These are phyloP conservation scores for Formica selysi DNA, from an alignment of 1,140 invertebrate species.

Conservation along the genomic window DNA sequence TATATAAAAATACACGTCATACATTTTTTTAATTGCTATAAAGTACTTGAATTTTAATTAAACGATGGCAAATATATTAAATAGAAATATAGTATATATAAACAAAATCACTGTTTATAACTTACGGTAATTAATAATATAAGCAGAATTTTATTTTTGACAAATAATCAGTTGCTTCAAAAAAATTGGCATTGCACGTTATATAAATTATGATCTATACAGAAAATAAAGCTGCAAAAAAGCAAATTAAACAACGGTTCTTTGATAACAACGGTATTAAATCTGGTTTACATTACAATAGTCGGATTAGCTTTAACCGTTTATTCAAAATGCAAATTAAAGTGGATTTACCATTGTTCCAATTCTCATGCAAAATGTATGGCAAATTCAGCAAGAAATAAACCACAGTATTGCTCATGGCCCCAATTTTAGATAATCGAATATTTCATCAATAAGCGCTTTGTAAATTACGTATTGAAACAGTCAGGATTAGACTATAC, in stretches of 20 bases:
- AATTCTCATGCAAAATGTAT: conserved; percentile 16
- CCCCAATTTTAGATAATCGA: conserved; percentile 22
- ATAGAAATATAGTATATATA: not conserved
- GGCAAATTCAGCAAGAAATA: conserved; percentile 31
- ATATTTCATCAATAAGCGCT: not conserved
- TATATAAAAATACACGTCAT: not conserved
- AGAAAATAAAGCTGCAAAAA: not conserved
- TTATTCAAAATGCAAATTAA: conserved; percentile 55
- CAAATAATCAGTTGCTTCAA: conserved; percentile 9
- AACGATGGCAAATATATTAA: not conserved
- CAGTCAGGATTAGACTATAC: not conserved
- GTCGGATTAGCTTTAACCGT: conserved; percentile 5
- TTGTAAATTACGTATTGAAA: conserved; percentile 27
- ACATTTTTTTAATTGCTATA: not conserved
- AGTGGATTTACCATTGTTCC: conserved; percentile 28
- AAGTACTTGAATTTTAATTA: conserved; percentile 1
- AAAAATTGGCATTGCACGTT: not conserved
- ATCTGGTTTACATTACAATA: conserved; percentile 32
- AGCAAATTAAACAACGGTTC: conserved; percentile 22
- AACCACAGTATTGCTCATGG: not conserved
- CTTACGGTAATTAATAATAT: conserved; percentile 32
- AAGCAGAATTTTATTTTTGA: conserved; percentile 15
- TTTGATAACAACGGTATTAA: not conserved
- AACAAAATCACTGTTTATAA: not conserved
- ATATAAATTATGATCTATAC: conserved; percentile 9